Base-by-base conservation (phyloP, 2,888 invertebrate genomes). In the Diachrysia chrysitis region DNA sequence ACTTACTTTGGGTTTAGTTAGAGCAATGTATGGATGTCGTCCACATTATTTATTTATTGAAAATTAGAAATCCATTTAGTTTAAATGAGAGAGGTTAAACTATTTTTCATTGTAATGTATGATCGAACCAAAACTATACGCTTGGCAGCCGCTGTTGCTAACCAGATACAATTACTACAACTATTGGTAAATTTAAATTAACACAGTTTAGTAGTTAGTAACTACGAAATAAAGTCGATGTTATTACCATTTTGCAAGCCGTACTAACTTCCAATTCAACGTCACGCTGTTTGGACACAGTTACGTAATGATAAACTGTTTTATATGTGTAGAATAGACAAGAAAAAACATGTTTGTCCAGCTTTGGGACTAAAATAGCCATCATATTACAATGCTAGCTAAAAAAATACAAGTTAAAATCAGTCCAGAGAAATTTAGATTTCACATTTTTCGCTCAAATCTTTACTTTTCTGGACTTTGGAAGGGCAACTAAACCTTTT, bases 151-250 rank as follows among this genome's bases (percentile, higher is more conserved):
- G 37, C 10, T 10, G 12, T 51, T 21, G 4, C 19, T 21, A 10
- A 51, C 21, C 21, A 48, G 48, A 42, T 42, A n/a, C 16, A 48
- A 21, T 21, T 51, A 21, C 21, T 51, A 14, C 12, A 51, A 19
- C 12, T 51, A 51, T 51, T 51, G 48, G 48, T 51, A 51, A 51
- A 51, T 51, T 19, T 12, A 51, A 51, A 51, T 51, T 51, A 51
- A 51, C 48, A 51, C 48, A 51, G 19, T 51, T 51, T 51, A 51
- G 48, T 51, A 21, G n/a, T n/a, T n/a, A n/a, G n/a, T n/a, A 51
- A 19, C 21, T 51, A 51, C 21, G 48, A 51, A 51, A 51, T 21
- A 51, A 19, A 51, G 9, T 12, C 19, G 48, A 21, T 4, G 48
- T 51, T 51, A 10, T 19, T 42, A 42, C 42, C n/a, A 48, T 51